Conservation (phyloP, 92 coral and sea anemone species). For the Epizoanthus fatuus region DNA sequence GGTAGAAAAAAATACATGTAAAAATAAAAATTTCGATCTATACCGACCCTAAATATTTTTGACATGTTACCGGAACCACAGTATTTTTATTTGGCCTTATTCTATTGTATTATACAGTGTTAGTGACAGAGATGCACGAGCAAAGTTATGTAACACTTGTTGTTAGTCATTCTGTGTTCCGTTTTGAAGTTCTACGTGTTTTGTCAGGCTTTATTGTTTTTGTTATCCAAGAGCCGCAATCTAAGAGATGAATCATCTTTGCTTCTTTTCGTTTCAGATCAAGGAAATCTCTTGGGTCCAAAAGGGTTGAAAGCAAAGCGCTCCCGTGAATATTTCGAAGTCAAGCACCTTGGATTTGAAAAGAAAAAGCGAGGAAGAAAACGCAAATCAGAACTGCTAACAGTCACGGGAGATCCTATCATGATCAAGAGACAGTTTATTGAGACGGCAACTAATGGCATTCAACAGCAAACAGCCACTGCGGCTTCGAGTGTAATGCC, state of each 20-base stretch:
- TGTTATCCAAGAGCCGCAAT: no score
- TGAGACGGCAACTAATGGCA: conserved; percentile 13
- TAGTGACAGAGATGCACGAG: no score
- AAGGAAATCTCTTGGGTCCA: conserved; percentile 98
- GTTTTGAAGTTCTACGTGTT: conserved; percentile 35
- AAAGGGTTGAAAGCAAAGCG: conserved; percentile 98
- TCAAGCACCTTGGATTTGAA: conserved; percentile 96
- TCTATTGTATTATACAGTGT: no score
- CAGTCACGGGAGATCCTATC: conserved; percentile 63
- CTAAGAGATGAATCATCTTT: no score
- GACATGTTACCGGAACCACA: no score
- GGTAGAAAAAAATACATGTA: no score
- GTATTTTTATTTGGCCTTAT: no score
- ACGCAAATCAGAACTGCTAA: conserved; percentile 87
- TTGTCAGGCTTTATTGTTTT: conserved; percentile 16
- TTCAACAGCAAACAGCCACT: conserved; percentile 37
- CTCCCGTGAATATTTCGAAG: conserved; percentile 98
- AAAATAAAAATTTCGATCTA: no score
- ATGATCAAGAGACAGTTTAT: conserved; percentile 48
- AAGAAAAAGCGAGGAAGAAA: conserved; percentile 97
- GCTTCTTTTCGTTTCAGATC: conserved; percentile 71
- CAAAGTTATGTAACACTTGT: neutral
- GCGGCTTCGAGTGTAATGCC: conserved; percentile 55
- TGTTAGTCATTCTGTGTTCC: conserved; percentile 11
- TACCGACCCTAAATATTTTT: no score